phyloP scores from a whole-genome alignment of 2,888 invertebrate genomes.

The Lepetodrilus schrolli region DNA sequence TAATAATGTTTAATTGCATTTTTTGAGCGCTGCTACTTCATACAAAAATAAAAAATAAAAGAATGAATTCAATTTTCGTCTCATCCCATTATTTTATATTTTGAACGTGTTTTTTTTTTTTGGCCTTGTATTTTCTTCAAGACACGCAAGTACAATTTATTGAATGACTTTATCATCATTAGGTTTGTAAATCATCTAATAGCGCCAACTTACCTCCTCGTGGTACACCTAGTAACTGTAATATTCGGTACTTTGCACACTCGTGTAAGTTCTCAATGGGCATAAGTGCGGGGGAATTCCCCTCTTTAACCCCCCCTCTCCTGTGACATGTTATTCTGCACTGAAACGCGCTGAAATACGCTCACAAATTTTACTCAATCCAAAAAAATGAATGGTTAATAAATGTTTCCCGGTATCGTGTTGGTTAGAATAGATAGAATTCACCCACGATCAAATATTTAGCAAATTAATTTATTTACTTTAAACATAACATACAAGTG shows the following conservation, averaged over 20 bases:
- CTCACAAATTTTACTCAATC: too few relatives aligned
- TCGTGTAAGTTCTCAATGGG: slow-evolving; percentile 11
- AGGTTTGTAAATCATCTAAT: background rate
- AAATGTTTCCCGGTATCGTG: too few relatives aligned
- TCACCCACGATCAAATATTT: too few relatives aligned
- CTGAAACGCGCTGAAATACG: background rate
- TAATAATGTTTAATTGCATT: too few relatives aligned
- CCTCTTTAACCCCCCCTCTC: too few relatives aligned
- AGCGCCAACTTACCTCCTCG: background rate
- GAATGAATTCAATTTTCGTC: background rate
- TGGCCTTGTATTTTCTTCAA: background rate
- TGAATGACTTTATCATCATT: background rate
- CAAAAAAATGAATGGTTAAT: too few relatives aligned
- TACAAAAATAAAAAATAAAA: too few relatives aligned
- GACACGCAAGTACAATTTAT: background rate
- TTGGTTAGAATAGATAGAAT: too few relatives aligned
- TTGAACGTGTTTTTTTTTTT: background rate
- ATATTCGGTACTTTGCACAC: slow-evolving; percentile 18
- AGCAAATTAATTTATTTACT: background rate
- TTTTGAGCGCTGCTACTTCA: too few relatives aligned
- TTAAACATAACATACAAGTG: background rate
- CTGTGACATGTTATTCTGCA: background rate
- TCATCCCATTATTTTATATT: background rate
- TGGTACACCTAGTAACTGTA: background rate
- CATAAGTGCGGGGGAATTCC: background rate